phyloP scores from a whole-genome alignment of 2,113 vertebrate species.

The Electrona antarctica region DNA sequence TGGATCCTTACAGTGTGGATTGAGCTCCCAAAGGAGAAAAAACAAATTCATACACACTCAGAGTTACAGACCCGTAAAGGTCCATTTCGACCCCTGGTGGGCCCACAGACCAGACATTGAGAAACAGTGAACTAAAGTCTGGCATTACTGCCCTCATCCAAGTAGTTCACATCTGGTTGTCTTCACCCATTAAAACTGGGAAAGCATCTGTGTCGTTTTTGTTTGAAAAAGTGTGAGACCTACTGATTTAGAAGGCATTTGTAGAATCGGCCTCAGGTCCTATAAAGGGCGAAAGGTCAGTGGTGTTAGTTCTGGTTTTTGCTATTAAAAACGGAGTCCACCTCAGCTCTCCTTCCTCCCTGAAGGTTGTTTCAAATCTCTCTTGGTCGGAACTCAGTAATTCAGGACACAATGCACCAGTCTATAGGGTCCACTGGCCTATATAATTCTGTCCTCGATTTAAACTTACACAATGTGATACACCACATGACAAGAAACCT shows the following conservation, averaged over 20 bases:
- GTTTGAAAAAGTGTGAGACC: too few relatives aligned
- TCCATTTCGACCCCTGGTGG: too few relatives aligned
- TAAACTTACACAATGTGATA: constrained; percentile 28
- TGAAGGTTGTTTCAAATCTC: constrained; percentile 62
- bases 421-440: constrained; percentile 56
- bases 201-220: too few relatives aligned
- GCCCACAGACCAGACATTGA: too few relatives aligned
- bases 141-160: constrained; percentile 26
- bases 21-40: too few relatives aligned
- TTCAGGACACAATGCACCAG: constrained; percentile 57
- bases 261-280: constrained; percentile 26
- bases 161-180: constrained; percentile 38
- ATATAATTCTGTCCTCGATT: constrained; percentile 51
- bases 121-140: constrained; percentile 21
- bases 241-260: too few relatives aligned
- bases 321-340: constrained; percentile 48
- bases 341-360: constrained; percentile 54
- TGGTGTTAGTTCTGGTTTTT: constrained; percentile 57
- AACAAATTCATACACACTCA: too few relatives aligned
- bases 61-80: too few relatives aligned
- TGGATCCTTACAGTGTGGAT: too few relatives aligned
- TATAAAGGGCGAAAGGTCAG: constrained; percentile 66
- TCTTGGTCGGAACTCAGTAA: constrained; percentile 47
- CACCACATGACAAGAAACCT: constrained; percentile 39
- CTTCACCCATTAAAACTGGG: too few relatives aligned